A percentile compares a stretch with the other conserved stretches of the same genome.
These are phyloP conservation scores for Drosophila ohnishii DNA, from an alignment of 1,140 invertebrate genomes.

Conservation along the genomic window DNA sequence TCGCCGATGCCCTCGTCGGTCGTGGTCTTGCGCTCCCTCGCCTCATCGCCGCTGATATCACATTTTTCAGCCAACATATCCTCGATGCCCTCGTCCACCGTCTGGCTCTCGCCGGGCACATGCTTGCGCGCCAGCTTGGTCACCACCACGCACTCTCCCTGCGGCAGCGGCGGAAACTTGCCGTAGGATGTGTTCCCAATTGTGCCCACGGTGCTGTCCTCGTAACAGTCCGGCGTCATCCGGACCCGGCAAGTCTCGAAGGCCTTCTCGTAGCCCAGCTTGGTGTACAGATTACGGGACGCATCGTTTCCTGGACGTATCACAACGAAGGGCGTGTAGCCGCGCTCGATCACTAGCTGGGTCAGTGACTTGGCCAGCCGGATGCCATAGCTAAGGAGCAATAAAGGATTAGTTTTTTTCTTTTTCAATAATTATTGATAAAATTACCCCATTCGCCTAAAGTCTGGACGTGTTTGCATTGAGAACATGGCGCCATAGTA, in stretches of 20 bases:
- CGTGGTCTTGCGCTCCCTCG: constrained; percentile 75
- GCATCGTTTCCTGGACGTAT: constrained; percentile 93
- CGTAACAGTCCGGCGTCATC: constrained; percentile 85
- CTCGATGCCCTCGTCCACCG: constrained; percentile 78
- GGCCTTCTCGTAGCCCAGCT: constrained; percentile 90
- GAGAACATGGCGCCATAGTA: constrained; percentile 95
- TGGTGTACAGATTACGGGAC: constrained; percentile 90
- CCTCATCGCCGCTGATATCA: constrained; percentile 82
- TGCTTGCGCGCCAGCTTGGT: constrained; percentile 49
- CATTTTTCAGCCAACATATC: constrained; percentile 83
- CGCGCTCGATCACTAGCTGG: constrained; percentile 88
- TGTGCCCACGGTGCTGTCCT: constrained; percentile 71
- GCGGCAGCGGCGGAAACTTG: constrained; percentile 73
- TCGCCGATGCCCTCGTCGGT: constrained; percentile 82
- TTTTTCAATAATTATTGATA: not conserved
- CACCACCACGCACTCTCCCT: constrained; percentile 61
- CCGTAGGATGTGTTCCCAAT: constrained; percentile 68
- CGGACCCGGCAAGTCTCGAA: constrained; percentile 90
- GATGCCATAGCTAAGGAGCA: constrained; percentile 85
- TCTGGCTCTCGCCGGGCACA: constrained; percentile 68
- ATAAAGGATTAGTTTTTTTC: not conserved
- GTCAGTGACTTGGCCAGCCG: constrained; percentile 87
- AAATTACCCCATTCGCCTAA: constrained; percentile 88
- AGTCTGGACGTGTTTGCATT: constrained; percentile 93
- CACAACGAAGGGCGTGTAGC: constrained; percentile 92